Percentiles rank a stretch among this genome's conserved stretches.
These are phyloP conservation scores for Agapornis canus DNA, from an alignment of 2,797 vertebrate species.

Conservation along the genomic window DNA sequence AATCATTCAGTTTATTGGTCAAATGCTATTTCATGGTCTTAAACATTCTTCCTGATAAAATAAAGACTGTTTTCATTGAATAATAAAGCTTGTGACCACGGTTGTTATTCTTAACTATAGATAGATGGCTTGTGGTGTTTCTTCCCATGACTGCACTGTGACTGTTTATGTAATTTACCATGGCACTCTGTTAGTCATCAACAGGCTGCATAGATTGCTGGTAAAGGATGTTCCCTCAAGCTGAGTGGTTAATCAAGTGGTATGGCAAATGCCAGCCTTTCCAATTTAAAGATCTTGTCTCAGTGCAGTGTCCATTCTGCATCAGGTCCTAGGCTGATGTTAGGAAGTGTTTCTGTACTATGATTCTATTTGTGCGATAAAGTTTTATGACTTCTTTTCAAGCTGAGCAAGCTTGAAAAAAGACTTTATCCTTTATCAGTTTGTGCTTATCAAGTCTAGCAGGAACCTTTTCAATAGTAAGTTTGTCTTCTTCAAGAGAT, in stretches of 20 bases:
- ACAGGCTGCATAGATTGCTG: not conserved
- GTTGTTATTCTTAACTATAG: not conserved
- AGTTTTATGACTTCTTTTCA: not conserved
- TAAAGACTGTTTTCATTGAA: not conserved
- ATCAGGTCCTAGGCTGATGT: not conserved
- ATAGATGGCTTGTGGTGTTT: slow-evolving; percentile 1
- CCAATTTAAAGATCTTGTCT: not conserved
- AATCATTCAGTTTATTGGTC: not conserved
- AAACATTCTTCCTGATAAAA: not conserved
- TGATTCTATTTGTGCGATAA: not conserved
- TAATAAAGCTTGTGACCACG: not conserved
- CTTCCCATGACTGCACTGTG: slow-evolving; percentile 7
- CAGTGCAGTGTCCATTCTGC: not conserved
- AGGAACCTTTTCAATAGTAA: not conserved
- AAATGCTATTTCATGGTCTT: not conserved
- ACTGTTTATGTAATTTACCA: slow-evolving; percentile 25
- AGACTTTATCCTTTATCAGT: not conserved
- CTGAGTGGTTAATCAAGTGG: not conserved
- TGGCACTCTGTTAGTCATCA: not conserved
- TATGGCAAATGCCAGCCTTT: not conserved
- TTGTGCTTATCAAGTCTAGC: not conserved
- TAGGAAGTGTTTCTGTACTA: not conserved
- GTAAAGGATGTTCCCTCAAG: not conserved
- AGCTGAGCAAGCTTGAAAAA: not conserved
- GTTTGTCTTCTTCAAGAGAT: not conserved